Evolutionary conservation across 2,888 invertebrate genomes (phyloP).

Genomic region (Latrodectus elegans): DNA sequence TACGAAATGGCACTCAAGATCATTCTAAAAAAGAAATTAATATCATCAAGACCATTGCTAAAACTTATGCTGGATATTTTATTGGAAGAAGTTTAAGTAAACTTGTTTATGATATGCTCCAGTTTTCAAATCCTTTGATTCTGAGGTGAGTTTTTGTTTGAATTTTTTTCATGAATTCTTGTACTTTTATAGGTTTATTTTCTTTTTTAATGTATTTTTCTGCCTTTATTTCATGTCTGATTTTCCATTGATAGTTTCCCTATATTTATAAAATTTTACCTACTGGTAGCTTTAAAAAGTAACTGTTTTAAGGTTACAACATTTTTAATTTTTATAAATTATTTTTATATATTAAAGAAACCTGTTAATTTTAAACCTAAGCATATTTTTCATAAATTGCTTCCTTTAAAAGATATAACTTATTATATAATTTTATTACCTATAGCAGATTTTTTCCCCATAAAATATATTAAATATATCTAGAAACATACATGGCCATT

Average conservation of each 20-base stretch:
- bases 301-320: neutral
- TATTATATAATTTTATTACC: no score
- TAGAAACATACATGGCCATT: no score
- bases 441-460: no score
- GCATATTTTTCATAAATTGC: no score
- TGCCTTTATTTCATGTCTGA: neutral
- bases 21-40: slow-evolving; percentile 34
- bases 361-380: no score
- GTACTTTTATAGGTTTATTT: neutral
- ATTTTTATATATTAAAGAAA: neutral
- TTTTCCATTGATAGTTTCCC: neutral
- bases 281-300: neutral
- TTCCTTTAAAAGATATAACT: no score
- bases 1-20: slow-evolving; percentile 33
- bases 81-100: slow-evolving; percentile 74
- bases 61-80: slow-evolving; percentile 71
- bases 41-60: slow-evolving; percentile 45
- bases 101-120: slow-evolving; percentile 75
- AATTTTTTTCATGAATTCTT: neutral
- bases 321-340: neutral
- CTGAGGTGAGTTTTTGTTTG: slow-evolving; percentile 70
- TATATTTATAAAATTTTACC: neutral
- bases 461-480: no score
- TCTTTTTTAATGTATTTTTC: neutral
- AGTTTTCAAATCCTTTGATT: slow-evolving; percentile 76